These are phyloP conservation scores for Phylloscopus trochiloides DNA, from an alignment of 2,113 vertebrate species.

Conservation along the genomic window DNA sequence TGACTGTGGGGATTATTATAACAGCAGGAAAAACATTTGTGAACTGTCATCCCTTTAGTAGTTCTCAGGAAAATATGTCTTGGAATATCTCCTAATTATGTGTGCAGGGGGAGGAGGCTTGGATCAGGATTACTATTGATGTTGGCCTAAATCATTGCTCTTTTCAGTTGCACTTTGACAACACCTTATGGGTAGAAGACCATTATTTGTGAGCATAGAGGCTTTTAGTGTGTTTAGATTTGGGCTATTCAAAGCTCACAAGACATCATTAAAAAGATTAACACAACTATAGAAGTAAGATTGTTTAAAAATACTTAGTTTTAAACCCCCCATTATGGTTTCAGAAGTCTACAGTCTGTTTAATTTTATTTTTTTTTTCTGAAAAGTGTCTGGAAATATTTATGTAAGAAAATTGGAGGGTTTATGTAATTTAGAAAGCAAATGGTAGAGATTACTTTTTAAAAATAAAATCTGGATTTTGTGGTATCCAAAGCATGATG, in stretches of 20 bases:
- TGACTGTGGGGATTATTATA: background rate
- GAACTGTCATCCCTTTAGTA: conserved; percentile 12
- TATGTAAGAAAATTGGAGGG: background rate
- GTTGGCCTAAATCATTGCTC: conserved; percentile 33
- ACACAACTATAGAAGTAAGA: background rate
- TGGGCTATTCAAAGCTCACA: background rate
- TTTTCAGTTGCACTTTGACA: conserved; percentile 14
- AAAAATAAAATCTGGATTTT: conserved; percentile 3
- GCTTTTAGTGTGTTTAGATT: background rate
- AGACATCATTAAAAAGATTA: background rate
- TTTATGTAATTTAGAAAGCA: background rate
- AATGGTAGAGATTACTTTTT: background rate
- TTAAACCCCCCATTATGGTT: background rate
- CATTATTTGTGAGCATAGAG: background rate
- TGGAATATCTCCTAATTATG: conserved; percentile 38
- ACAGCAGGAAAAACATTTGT: conserved; percentile 37
- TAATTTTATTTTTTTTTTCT: background rate
- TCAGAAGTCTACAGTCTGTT: background rate
- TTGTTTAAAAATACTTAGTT: background rate
- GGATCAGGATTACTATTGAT: conserved; percentile 16
- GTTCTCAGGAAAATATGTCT: background rate
- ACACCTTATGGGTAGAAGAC: background rate
- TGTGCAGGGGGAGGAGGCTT: background rate
- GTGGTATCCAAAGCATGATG: background rate
- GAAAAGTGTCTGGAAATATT: background rate